Conservation (phyloP, 2,113 vertebrate genomes). For the Poeciliopsis turrubarensis region DNA sequence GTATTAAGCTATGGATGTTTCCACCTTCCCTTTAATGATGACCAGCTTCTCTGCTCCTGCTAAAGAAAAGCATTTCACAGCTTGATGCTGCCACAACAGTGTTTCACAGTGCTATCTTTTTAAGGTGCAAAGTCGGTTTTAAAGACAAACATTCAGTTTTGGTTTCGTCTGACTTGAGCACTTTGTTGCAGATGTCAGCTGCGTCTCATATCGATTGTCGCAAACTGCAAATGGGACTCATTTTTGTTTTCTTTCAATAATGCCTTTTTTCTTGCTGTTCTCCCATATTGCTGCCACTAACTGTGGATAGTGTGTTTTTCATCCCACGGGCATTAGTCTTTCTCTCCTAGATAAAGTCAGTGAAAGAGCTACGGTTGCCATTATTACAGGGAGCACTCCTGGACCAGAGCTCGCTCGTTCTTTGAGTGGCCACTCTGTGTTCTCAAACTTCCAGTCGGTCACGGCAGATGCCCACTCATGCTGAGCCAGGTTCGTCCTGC, state of each 20-base stretch:
- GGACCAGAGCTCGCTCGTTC: neutral
- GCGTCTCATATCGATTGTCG: no score
- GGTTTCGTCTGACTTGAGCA: no score
- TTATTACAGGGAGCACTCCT: neutral
- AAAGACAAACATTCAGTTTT: no score
- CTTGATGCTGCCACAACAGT: neutral
- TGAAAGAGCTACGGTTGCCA: neutral
- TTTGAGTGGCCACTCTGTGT: neutral
- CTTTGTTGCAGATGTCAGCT: no score
- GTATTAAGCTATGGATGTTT: neutral
- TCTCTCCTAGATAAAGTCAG: no score
- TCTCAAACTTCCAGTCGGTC: neutral
- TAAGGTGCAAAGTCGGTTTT: neutral
- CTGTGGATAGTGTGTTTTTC: no score
- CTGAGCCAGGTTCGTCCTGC: neutral
- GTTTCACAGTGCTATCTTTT: neutral
- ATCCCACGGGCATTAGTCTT: no score
- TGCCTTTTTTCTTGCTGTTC: no score
- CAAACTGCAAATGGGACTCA: no score
- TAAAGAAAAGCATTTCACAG: neutral
- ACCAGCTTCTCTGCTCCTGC: neutral
- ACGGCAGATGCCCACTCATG: neutral
- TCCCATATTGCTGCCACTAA: no score
- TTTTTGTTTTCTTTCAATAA: no score
- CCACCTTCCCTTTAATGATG: neutral